Evolutionary conservation across 1,140 invertebrate genomes (phyloP).

Genomic region (Grapholita molesta): DNA sequence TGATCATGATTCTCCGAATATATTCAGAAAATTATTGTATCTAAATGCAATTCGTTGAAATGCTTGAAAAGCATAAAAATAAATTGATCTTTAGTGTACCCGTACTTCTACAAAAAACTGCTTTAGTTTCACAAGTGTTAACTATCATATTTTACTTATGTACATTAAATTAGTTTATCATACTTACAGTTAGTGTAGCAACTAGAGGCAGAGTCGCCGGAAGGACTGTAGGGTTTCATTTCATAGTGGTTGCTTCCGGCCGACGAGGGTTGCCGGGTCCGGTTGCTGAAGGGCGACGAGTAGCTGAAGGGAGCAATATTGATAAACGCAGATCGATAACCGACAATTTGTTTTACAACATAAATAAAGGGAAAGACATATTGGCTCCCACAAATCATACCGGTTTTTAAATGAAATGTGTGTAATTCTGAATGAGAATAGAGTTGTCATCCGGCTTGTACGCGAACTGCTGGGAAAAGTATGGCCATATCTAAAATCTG

Average conservation of each 20-base stretch:
- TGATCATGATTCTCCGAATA: no score
- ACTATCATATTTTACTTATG: no score
- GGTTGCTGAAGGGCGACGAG: constrained; percentile 61
- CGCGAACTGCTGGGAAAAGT: no score
- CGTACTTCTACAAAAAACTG: no score
- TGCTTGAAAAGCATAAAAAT: no score
- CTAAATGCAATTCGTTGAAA: no score
- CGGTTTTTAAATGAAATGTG: no score
- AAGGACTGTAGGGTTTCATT: constrained; percentile 72
- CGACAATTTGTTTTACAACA: not conserved
- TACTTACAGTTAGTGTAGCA: constrained; percentile 70
- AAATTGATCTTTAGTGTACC: no score
- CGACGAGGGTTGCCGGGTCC: constrained; percentile 58
- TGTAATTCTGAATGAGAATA: no score
- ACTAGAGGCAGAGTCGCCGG: constrained; percentile 65
- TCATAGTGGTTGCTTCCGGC: constrained; percentile 65
- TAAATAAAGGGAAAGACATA: not conserved
- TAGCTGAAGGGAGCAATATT: constrained; percentile 39
- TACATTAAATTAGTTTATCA: not conserved
- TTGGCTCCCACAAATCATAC: not conserved
- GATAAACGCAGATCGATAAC: not conserved
- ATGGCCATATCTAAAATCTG: not conserved
- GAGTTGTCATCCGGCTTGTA: no score
- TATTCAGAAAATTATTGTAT: no score
- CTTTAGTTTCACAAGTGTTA: no score